phyloP scores from a whole-genome alignment of 1,140 invertebrate species.

The Periplaneta americana region DNA sequence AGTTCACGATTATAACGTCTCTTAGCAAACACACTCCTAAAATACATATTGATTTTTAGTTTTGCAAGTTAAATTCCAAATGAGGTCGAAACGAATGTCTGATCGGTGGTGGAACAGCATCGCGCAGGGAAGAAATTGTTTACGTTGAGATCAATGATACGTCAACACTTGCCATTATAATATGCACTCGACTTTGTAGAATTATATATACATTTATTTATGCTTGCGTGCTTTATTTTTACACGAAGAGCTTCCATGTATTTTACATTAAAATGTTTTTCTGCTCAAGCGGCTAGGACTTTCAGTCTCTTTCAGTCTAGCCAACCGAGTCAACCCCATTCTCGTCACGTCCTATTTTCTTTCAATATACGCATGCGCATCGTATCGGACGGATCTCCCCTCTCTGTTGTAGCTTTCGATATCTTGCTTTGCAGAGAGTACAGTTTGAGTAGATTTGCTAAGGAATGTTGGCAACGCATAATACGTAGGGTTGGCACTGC shows the following conservation, averaged over 20 bases:
- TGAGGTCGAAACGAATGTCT: neutral
- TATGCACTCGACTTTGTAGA: neutral
- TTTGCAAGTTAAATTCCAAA: neutral
- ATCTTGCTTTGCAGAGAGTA: too few species aligned
- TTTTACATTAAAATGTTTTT: neutral
- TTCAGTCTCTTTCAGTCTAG: too few species aligned
- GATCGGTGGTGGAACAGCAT: neutral
- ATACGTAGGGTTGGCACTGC: too few species aligned
- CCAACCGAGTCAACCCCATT: neutral
- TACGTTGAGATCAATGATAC: neutral
- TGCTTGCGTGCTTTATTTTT: neutral
- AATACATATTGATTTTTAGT: neutral
- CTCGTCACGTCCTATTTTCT: neutral
- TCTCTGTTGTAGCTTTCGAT: too few species aligned
- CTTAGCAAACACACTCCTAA: neutral
- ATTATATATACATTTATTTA: neutral
- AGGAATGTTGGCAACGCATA: too few species aligned
- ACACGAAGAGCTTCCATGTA: neutral
- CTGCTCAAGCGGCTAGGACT: too few species aligned
- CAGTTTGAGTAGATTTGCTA: too few species aligned
- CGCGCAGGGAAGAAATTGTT: neutral
- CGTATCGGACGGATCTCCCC: too few species aligned
- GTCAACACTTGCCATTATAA: neutral
- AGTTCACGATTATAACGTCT: neutral
- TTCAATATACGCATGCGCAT: neutral